A percentile compares a stretch with the other conserved stretches of the same genome.
These are phyloP conservation scores for Drosophila eohydei DNA, from an alignment of 2,888 invertebrate genomes.

Conservation along the genomic window DNA sequence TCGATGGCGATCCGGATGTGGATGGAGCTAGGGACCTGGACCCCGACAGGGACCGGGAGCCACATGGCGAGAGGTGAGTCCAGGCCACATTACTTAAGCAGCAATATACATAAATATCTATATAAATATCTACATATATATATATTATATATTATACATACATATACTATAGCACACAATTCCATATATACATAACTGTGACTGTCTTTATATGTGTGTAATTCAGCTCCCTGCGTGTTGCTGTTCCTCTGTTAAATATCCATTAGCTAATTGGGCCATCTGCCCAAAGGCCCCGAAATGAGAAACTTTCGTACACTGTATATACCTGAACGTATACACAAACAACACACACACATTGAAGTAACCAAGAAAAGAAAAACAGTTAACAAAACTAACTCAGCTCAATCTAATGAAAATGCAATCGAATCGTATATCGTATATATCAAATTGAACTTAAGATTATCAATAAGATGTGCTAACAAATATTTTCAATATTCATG, in stretches of 20 bases:
- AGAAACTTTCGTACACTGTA: conserved; percentile 18
- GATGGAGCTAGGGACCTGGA: conserved; percentile 41
- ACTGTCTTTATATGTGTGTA: conserved; percentile 16
- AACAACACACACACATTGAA: neutral
- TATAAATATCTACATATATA: conserved; percentile 9
- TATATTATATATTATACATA: conserved; percentile 2
- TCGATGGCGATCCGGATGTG: neutral
- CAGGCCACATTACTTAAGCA: conserved; percentile 1
- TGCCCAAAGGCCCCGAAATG: conserved; percentile 32
- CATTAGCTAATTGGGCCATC: conserved; percentile 73
- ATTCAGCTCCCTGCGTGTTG: conserved; percentile 35
- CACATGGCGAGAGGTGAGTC: conserved; percentile 68
- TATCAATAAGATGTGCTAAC: neutral
- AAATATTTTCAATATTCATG: neutral
- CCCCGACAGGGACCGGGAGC: conserved; percentile 51
- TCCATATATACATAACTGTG: conserved; percentile 8
- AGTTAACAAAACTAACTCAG: neutral
- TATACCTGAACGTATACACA: neutral
- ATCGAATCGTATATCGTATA: conserved; percentile 3
- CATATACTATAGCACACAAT: conserved; percentile 6
- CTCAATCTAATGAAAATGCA: conserved; percentile 4
- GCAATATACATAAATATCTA: conserved; percentile 7
- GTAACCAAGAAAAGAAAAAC: neutral
- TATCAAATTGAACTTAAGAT: conserved; percentile 3
- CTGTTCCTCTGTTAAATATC: conserved; percentile 57